Evolutionary conservation across 2,113 vertebrate species (phyloP), one percentile per base, ranked within the genome.

Genomic region (Salminus brasiliensis): DNA sequence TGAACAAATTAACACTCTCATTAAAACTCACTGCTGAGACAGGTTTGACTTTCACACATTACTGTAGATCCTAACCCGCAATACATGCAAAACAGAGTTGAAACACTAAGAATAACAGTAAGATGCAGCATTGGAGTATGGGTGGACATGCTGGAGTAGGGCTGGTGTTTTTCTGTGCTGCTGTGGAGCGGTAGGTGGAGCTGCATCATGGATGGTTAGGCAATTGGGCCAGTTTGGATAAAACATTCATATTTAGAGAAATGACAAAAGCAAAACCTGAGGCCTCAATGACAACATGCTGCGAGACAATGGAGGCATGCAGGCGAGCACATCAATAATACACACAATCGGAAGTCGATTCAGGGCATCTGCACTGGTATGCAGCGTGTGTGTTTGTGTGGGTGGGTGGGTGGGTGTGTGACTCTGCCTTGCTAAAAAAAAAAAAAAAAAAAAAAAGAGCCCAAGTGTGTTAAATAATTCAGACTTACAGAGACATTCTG

Each of bases 201-300:
- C 11, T 47, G 85, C 39, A 78, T 76, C 81, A 90, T 87, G 89
- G 91, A 91, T 93, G 91, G 88, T 91, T 91, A 91, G 87, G 90
- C 92, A 93, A 93, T 92, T 90, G 89, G 91, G 89, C 84, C 92
- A 93, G 88, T 91, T 92, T 87, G 82, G 88, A 91, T 93, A 91
- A 93, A 93, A 91, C 84, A 90, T 92, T 91, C 87, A 90, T 85
- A 92, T 81, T 77, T 74, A 21, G 49, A 81, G 60, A 67, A 83
- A 74, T 16, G 78, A 90, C 82, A 86, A 82, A 88, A 83, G 79
- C 80, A 86, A 75, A 66, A 72, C 73, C 72, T 81, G 74, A 78
- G 81, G 74, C 75, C 81, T 78, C 41, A 72, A 45, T 78, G 63
- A 82, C 81, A 69, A 72, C 81, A 78, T 36, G 21, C 23, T 36